These are phyloP conservation scores for Himalopsyche kuldschensis DNA, from an alignment of 2,888 invertebrate species.

Conservation along the genomic window DNA sequence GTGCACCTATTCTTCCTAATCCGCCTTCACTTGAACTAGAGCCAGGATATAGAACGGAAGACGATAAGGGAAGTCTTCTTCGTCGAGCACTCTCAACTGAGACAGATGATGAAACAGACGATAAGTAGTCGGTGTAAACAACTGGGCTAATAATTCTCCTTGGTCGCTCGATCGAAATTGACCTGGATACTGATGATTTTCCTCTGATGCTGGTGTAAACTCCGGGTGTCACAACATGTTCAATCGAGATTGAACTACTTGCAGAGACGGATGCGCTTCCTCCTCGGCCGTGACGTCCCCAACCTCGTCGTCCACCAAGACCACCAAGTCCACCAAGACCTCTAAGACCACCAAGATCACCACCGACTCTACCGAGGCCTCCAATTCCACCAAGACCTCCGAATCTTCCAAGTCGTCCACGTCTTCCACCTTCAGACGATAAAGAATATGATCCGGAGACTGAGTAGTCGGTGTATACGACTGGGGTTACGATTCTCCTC, in stretches of 20 bases:
- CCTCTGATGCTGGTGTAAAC: neutral
- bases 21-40: neutral
- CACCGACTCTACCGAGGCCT: neutral
- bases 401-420: neutral
- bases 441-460: neutral
- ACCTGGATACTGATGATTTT: neutral
- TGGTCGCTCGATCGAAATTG: neutral
- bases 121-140: neutral
- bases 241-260: too few species aligned
- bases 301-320: neutral
- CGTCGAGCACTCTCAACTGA: neutral
- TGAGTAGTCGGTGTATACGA: neutral
- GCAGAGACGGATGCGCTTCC: neutral
- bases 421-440: neutral
- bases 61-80: neutral
- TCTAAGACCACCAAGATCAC: neutral
- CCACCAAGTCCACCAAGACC: neutral
- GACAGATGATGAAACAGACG: constrained; percentile 4
- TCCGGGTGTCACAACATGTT: neutral
- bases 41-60: neutral
- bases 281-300: neutral
- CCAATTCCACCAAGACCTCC: neutral
- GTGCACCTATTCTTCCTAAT: constrained; percentile 14
- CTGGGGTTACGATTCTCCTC: too few species aligned
- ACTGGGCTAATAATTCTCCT: constrained; percentile 6